Evolutionary conservation across 2,888 invertebrate species (phyloP).

Genomic region (Drosophila incognita): DNA sequence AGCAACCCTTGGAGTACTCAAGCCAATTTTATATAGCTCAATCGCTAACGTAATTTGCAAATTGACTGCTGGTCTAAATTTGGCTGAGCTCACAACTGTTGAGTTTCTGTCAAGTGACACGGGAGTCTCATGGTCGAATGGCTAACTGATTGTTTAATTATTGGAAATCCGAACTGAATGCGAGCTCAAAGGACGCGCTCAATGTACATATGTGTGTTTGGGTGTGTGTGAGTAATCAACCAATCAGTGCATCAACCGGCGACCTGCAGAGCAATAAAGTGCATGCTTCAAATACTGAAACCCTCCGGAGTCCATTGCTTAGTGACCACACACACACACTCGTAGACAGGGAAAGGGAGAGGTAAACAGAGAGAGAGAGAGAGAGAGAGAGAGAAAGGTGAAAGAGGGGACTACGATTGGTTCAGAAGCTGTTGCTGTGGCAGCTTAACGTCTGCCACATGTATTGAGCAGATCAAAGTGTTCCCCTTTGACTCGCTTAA

Average conservation of each 20-base stretch:
- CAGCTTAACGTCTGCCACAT: constrained; percentile 45
- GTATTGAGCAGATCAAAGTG: constrained; percentile 69
- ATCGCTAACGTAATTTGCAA: constrained; percentile 36
- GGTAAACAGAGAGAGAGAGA: background rate
- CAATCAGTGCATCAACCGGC: constrained; percentile 70
- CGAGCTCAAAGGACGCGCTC: constrained; percentile 50
- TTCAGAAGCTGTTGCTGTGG: constrained; percentile 24
- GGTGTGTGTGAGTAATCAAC: constrained; percentile 30
- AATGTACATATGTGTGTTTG: constrained; percentile 5
- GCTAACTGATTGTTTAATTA: constrained; percentile 75
- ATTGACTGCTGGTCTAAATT: constrained; percentile 29
- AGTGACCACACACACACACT: constrained; percentile 62
- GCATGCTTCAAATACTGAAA: constrained; percentile 53
- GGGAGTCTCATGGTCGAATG: constrained; percentile 43
- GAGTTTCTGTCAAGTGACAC: constrained; percentile 53
- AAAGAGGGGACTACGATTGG: background rate
- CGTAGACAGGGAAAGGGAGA: background rate
- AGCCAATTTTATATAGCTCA: constrained; percentile 1
- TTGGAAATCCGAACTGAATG: constrained; percentile 60
- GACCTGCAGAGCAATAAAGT: constrained; percentile 61
- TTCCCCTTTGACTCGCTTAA: constrained; percentile 61
- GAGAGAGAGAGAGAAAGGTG: too few relatives aligned
- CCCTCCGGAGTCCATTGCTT: constrained; percentile 60
- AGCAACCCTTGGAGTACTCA: background rate
- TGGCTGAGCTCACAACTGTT: constrained; percentile 15